Evolutionary conservation across 2,113 vertebrate species (phyloP), one percentile per base, ranked within the genome.

Genomic region (Hyla sarda): DNA sequence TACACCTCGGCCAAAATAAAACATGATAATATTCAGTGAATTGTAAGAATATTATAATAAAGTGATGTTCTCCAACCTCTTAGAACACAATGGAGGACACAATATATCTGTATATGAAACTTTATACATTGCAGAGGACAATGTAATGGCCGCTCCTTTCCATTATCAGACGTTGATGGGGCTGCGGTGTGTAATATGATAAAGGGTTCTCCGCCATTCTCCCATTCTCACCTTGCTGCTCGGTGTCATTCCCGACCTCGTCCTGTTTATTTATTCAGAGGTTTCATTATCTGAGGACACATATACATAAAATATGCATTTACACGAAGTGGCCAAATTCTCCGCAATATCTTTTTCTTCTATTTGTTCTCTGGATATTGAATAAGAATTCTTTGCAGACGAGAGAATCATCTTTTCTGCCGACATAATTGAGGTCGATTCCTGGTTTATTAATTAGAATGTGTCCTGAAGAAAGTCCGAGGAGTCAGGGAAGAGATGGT

Each of bases 231-330:
- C 71, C 21, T 23, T 47, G 5, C 32, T 23, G 32, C 69, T 45
- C 37, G 6, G 16, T 41, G 71, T n/a, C 37, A 47, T 73, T 73
- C n/a, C 71, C 19, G 71, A 12, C 41, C 21, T 41, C 37, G 21
- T 21, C 34, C 34, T 72, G 69, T 72, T 23, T 72, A 41, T 73
- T 73, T 73, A 47, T 73, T 73, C 34, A 72, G 21, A 11, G 23
- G 21, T 74, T 47, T 74, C 45, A 75, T 75, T 48, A 75, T 75
- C n/a, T 30, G 45, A 30, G 41, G 45, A 48, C 23, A 50, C 25
- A 28, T 48, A 14, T n/a, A 48, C 73, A 75, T 75, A 75, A 75
- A 50, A 50, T 48, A 48, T 47, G 45, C 47, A 48, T 75, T 75
- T 28, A 3, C 25, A 75, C 5, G 23, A 7, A 28, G 25, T 75